Conservation (phyloP, 1,140 invertebrate species). For the Orchesella cincta region DNA sequence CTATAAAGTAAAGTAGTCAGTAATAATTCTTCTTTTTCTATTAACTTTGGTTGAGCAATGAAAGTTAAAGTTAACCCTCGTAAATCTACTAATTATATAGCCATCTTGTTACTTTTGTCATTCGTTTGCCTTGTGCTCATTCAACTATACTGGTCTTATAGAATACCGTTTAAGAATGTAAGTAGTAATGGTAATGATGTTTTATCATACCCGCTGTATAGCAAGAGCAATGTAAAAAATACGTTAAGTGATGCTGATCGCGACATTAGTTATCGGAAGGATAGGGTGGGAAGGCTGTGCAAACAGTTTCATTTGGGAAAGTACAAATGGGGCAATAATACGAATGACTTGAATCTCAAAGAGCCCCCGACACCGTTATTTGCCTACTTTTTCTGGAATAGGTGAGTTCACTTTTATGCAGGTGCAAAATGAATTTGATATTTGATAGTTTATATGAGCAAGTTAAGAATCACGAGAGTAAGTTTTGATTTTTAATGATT, state of each 20-base stretch:
- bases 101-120: background rate
- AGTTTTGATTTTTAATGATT: background rate
- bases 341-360: conserved; percentile 53
- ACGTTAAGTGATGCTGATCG: background rate
- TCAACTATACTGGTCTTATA: background rate
- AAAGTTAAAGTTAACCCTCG: background rate
- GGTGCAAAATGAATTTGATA: background rate
- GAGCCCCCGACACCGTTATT: conserved; percentile 62
- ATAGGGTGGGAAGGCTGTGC: conserved; percentile 55
- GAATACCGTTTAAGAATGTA: background rate
- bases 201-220: background rate
- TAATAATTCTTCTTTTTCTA: too few relatives aligned
- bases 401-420: conserved; percentile 53
- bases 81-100: background rate
- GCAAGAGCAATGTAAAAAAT: background rate
- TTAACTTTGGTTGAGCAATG: background rate
- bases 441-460: background rate
- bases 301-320: conserved; percentile 58
- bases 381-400: conserved; percentile 60
- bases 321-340: conserved; percentile 51
- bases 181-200: background rate
- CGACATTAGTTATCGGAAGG: conserved; percentile 45
- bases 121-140: background rate
- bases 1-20: too few relatives aligned
- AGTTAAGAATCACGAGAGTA: background rate